phyloP scores from a whole-genome alignment of 2,113 vertebrate genomes.

The Nothoprocta perdicaria region DNA sequence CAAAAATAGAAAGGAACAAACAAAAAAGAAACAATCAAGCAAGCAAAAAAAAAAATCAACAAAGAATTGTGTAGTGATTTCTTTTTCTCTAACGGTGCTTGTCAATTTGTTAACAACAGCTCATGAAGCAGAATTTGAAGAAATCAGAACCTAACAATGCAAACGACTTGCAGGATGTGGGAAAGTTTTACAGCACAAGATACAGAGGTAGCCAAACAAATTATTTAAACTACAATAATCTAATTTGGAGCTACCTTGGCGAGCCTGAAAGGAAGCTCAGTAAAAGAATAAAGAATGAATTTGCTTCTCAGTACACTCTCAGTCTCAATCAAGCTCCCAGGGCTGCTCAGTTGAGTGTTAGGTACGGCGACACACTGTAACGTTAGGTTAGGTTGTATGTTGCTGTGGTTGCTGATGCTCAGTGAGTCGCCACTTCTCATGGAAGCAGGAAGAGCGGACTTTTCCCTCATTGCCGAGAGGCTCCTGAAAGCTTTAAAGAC shows the following conservation, averaged over 20 bases:
- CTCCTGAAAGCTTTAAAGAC: neutral
- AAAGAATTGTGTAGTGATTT: neutral
- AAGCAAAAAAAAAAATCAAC: neutral
- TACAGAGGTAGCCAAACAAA: neutral
- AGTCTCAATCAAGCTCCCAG: neutral
- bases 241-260: neutral
- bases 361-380: neutral
- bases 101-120: neutral
- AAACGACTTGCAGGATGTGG: rapidly evolving
- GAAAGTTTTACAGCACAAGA: neutral
- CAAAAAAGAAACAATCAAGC: neutral
- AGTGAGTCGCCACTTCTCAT: neutral
- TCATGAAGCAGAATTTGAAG: neutral
- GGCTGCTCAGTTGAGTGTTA: neutral
- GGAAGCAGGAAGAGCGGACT: neutral
- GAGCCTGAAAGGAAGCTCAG: neutral
- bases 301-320: neutral
- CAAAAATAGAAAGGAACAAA: neutral
- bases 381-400: neutral
- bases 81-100: neutral
- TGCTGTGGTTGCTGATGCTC: neutral
- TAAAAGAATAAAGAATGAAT: neutral
- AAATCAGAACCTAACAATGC: neutral
- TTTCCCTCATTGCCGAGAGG: neutral
- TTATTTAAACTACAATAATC: neutral